Conservation (phyloP, 2,888 invertebrate genomes). For the Anthrax anthrax region DNA sequence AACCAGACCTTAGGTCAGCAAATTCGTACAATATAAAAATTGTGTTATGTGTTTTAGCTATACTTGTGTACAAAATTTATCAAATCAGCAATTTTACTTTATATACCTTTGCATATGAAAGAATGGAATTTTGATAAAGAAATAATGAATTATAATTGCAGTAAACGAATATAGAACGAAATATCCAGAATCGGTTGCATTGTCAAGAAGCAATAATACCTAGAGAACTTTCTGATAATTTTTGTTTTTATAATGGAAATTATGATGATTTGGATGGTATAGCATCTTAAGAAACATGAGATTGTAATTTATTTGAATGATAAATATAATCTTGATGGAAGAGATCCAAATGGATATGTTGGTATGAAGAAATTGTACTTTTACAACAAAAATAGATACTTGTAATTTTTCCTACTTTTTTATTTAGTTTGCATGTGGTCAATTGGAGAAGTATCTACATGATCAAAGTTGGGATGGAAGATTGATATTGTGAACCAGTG, state of each 20-base stretch:
- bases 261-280: constrained; percentile 72
- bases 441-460: constrained; percentile 77
- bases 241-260: constrained; percentile 72
- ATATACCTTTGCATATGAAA: too few relatives aligned
- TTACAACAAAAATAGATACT: too few relatives aligned
- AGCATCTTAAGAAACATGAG: constrained; percentile 63
- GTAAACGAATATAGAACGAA: constrained; percentile 48
- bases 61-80: too few relatives aligned
- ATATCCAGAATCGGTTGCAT: constrained; percentile 52
- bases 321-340: constrained; percentile 72
- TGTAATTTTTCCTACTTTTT: too few relatives aligned
- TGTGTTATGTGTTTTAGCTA: too few relatives aligned
- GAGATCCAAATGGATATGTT: constrained; percentile 84
- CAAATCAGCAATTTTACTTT: too few relatives aligned
- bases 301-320: constrained; percentile 74
- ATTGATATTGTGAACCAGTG: too few relatives aligned
- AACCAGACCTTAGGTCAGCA: too few relatives aligned
- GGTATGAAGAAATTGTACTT: constrained; percentile 83
- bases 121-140: too few relatives aligned
- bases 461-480: constrained; percentile 86
- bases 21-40: too few relatives aligned
- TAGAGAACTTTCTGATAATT: constrained; percentile 77
- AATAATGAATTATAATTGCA: too few relatives aligned
- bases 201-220: constrained; percentile 79
- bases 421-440: constrained; percentile 85